phyloP scores from a whole-genome alignment of 2,888 invertebrate genomes.

The Drosophila algonquin region DNA sequence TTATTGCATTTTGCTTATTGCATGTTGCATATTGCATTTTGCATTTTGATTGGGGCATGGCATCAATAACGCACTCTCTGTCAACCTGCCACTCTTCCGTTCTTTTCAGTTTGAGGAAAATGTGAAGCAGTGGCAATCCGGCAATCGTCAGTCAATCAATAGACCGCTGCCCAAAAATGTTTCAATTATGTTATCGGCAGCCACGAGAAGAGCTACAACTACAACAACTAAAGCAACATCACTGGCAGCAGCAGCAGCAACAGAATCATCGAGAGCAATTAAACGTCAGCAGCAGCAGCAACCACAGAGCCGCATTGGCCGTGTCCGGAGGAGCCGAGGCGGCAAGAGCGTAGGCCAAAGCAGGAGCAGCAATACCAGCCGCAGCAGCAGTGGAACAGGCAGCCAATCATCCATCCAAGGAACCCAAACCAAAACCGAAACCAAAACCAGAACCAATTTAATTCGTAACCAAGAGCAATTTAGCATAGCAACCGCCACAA shows the following conservation, averaged over 20 bases:
- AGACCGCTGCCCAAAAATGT: slow-evolving; percentile 68
- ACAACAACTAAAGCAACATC: slow-evolving; percentile 38
- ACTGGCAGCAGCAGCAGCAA: slow-evolving; percentile 29
- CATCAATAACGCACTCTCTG: neutral
- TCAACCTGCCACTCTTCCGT: neutral
- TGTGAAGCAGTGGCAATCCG: slow-evolving; percentile 47
- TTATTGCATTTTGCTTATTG: neutral
- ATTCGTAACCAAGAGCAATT: slow-evolving; percentile 69
- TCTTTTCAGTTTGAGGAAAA: slow-evolving; percentile 37
- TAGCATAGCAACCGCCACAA: slow-evolving; percentile 56
- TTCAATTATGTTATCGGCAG: slow-evolving; percentile 72
- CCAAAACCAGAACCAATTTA: slow-evolving; percentile 57
- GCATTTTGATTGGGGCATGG: neutral
- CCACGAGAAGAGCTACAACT: slow-evolving; percentile 31
- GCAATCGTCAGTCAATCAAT: slow-evolving; percentile 55
- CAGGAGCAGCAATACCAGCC: slow-evolving; percentile 35
- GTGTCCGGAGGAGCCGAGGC: neutral
- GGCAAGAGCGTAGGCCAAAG: slow-evolving; percentile 6
- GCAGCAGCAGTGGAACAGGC: neutral
- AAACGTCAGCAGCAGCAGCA: slow-evolving; percentile 14
- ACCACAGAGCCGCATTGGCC: slow-evolving; percentile 21
- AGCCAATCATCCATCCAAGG: slow-evolving; percentile 6
- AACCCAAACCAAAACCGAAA: slow-evolving; percentile 51
- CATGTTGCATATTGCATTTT: neutral
- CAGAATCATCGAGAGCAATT: slow-evolving; percentile 27